phyloP scores from a whole-genome alignment of 2,113 vertebrate genomes.

The Zeus faber region DNA sequence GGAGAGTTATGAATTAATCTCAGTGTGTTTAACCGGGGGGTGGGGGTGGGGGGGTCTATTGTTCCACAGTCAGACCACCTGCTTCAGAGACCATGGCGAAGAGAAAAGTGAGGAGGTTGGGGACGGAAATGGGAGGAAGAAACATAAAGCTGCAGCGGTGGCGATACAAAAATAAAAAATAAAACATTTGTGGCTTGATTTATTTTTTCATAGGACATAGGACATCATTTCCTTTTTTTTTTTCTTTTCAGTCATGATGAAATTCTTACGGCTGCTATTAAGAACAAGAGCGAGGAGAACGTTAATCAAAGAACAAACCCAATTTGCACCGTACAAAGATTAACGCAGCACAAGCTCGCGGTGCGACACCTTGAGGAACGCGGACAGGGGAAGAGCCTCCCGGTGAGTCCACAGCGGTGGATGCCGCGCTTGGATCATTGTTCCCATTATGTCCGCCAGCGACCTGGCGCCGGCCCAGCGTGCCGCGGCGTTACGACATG shows the following conservation, averaged over 20 bases:
- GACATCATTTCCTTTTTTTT: neutral
- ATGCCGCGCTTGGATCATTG: conserved; percentile 8
- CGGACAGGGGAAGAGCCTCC: neutral
- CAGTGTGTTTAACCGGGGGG: conserved; percentile 28
- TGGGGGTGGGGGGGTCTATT: conserved; percentile 16
- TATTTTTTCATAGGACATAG: conserved; percentile 8
- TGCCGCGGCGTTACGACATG: conserved; percentile 47
- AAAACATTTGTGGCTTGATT: conserved; percentile 12
- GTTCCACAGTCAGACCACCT: conserved; percentile 35
- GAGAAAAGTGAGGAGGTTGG: neutral
- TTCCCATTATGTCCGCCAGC: conserved; percentile 12
- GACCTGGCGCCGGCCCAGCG: conserved; percentile 19
- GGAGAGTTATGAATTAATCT: conserved; percentile 39
- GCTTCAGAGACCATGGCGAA: conserved; percentile 21
- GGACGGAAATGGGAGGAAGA: neutral
- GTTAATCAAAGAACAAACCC: conserved; percentile 32
- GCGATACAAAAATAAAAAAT: conserved; percentile 10
- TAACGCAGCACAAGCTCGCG: conserved; percentile 3
- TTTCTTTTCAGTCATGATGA: conserved; percentile 25
- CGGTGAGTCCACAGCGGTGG: conserved; percentile 19
- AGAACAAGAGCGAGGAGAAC: conserved; percentile 2
- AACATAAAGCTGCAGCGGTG: neutral
- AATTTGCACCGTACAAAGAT: conserved; percentile 44
- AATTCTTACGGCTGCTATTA: conserved; percentile 33
- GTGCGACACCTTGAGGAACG: conserved; percentile 15